Base-by-base conservation (phyloP, 2,888 invertebrate species). In the Creontiades dilutus region DNA sequence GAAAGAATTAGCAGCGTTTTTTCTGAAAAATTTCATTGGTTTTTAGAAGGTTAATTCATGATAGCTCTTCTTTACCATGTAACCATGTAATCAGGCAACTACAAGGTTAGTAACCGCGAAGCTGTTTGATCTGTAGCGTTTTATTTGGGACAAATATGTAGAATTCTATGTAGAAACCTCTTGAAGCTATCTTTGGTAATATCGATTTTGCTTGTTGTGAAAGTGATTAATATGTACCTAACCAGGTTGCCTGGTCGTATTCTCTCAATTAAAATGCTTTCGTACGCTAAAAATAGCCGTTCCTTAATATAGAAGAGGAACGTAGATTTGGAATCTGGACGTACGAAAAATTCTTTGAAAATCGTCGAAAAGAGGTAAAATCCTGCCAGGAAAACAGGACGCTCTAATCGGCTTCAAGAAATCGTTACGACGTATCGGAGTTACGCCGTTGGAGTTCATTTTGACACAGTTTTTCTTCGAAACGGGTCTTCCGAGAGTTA, bases 211-310 rank as follows among this genome's bases (percentile, higher is more conserved):
- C 37, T 4, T 37, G 37, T 4, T 2, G 37, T 2, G 37, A 37
- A 37, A 37, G n/a, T 16, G 16, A 57, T 57, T 16, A n/a, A 57
- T n/a, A n/a, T 5, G 57, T 57, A n/a, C 14, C 57, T n/a, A 7
- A 14, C n/a, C n/a, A 57, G n/a, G 7, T n/a, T n/a, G n/a, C 57
- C 16, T n/a, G n/a, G 5, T 57, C 5, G n/a, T n/a, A 14, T 57
- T n/a, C n/a, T n/a, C n/a, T n/a, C n/a, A 57, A 57, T 57, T n/a
- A 57, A 57, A 57, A 57, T n/a, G 57, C 16, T n/a, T n/a, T 57
- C 19, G n/a, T 57, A n/a, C 57, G n/a, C n/a, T 7, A 57, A 37
- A 37, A 57, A 57, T n/a, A n/a, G 57, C 12, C 16, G 12, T 57
- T 57, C 5, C n/a, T 5, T n/a, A 16, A 14, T n/a, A 2, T 16